These are phyloP conservation scores for Ctenochaetus hawaiiensis DNA, from an alignment of 2,797 vertebrate genomes.

Conservation along the genomic window DNA sequence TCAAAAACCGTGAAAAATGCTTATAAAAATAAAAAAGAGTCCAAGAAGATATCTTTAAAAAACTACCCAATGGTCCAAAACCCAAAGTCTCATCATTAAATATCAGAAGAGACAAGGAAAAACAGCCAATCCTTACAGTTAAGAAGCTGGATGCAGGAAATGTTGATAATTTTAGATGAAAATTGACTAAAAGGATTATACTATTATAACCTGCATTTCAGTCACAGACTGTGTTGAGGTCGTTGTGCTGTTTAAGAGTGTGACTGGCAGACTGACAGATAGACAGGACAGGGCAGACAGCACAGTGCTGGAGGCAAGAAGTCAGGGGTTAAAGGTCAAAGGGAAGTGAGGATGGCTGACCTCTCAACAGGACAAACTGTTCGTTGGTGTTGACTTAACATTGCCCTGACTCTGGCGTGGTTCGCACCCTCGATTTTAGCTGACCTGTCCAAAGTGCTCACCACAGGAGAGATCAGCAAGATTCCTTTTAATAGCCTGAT, in stretches of 20 bases:
- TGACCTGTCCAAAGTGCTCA: conserved; percentile 60
- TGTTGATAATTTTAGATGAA: no score
- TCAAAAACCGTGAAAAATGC: no score
- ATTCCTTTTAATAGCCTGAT: conserved; percentile 37
- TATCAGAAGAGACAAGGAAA: no score
- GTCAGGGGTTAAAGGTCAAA: conserved; percentile 67
- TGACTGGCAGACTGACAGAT: conserved; percentile 39
- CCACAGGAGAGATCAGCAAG: conserved; percentile 52
- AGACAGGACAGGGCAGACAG: conserved; percentile 39
- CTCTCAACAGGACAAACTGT: conserved; percentile 66
- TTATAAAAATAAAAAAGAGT: no score
- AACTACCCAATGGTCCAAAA: no score
- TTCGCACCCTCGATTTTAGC: conserved; percentile 59
- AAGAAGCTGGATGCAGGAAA: no score
- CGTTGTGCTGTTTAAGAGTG: conserved; percentile 17
- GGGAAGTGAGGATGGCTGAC: conserved; percentile 66
- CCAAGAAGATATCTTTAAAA: no score
- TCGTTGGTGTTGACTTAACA: conserved; percentile 72
- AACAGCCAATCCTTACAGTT: no score
- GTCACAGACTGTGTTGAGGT: conserved; percentile 8
- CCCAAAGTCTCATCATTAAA: no score
- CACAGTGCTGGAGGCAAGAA: conserved; percentile 52
- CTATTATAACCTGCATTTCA: neutral
- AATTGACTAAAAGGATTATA: no score
- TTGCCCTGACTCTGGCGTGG: conserved; percentile 44